These are phyloP conservation scores for Brachionus calyciflorus DNA, from an alignment of 1,140 invertebrate species.

Conservation along the genomic window DNA sequence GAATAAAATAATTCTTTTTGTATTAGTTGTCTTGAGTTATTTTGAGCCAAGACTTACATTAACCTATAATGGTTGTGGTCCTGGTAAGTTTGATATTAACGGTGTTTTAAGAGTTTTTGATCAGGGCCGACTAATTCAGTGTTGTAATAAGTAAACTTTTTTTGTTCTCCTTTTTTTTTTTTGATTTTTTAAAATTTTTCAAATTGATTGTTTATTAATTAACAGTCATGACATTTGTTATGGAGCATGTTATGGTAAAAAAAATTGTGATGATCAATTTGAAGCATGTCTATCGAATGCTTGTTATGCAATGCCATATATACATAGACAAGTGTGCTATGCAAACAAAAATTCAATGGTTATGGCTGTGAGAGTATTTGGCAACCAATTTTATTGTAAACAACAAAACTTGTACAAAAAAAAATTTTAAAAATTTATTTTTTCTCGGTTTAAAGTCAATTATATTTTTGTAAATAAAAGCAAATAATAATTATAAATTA, in stretches of 20 bases:
- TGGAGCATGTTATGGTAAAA: slow-evolving; percentile 13
- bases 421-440: not conserved
- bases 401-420: not conserved
- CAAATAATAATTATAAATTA: too few species aligned
- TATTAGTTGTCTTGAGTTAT: too few species aligned
- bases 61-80: slow-evolving; percentile 28
- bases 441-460: too few species aligned
- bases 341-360: not conserved
- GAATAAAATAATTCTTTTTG: too few species aligned
- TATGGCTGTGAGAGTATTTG: slow-evolving; percentile 28
- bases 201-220: not conserved
- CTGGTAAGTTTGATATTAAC: slow-evolving; percentile 1
- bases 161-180: not conserved
- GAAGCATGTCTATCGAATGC: slow-evolving; percentile 11
- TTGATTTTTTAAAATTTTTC: not conserved
- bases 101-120: not conserved
- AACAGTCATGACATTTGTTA: slow-evolving; percentile 13
- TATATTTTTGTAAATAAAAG: too few species aligned
- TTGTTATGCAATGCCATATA: not conserved
- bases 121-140: not conserved
- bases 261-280: slow-evolving; percentile 15
- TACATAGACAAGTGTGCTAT: slow-evolving; percentile 9
- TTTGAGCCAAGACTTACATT: too few species aligned
- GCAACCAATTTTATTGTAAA: slow-evolving; percentile 20
- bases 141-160: slow-evolving; percentile 5